phyloP scores from a whole-genome alignment of 2,797 vertebrate species.

The Percopsis omiscomaycus region DNA sequence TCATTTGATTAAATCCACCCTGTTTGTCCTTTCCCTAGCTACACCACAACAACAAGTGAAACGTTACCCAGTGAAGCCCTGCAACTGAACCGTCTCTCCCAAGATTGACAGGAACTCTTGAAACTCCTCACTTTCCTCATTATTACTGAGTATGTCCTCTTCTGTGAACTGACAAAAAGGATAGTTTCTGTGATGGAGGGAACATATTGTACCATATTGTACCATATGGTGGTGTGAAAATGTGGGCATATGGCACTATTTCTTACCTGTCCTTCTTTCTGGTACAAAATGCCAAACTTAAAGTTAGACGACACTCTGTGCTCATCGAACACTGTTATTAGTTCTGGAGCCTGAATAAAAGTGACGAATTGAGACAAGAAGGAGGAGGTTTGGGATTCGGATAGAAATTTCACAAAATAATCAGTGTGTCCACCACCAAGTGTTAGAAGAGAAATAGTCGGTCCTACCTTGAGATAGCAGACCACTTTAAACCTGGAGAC shows the following conservation, averaged over 20 bases:
- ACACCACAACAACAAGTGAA: not conserved
- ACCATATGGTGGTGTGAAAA: no score
- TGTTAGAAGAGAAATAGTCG: not conserved
- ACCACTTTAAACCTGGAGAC: slow-evolving; percentile 77
- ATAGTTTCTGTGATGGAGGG: slow-evolving; percentile 18
- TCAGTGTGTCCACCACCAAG: not conserved
- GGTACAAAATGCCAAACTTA: slow-evolving; percentile 82
- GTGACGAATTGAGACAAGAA: slow-evolving; percentile 13
- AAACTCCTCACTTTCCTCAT: slow-evolving; percentile 76
- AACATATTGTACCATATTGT: not conserved
- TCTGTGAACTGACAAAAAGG: slow-evolving; percentile 73
- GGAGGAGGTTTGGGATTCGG: not conserved
- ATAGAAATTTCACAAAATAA: not conserved
- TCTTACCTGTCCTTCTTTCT: slow-evolving; percentile 77
- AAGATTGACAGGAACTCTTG: slow-evolving; percentile 78
- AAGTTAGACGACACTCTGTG: slow-evolving; percentile 81
- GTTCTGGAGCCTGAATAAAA: slow-evolving; percentile 73
- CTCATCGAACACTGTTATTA: slow-evolving; percentile 80
- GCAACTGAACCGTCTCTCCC: slow-evolving; percentile 74
- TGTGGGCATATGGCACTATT: not conserved
- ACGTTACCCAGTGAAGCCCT: slow-evolving; percentile 75
- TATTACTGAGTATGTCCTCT: slow-evolving; percentile 80
- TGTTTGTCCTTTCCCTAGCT: slow-evolving; percentile 1
- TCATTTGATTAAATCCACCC: no score
- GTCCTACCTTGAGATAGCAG: slow-evolving; percentile 78